Evolutionary conservation across 2,797 vertebrate genomes (phyloP), one percentile per base, ranked within the genome.

Genomic region (Sarcophilus harrisii): DNA sequence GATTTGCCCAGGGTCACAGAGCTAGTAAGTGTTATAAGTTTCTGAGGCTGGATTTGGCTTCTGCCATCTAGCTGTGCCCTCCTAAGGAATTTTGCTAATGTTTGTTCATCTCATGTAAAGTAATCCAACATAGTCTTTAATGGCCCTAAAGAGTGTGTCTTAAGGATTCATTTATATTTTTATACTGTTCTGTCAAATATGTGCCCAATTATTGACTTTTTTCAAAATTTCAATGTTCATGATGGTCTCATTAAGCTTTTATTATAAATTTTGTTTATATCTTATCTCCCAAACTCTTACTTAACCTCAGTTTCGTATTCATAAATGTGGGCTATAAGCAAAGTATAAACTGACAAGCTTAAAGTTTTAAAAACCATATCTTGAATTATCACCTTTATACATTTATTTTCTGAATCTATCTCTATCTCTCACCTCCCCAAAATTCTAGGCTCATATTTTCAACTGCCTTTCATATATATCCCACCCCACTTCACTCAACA

Each of bases 161-260:
- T 87, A 4, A 54, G 16, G 58, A 4, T 57, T 4, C 28, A 5
- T 81, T 3, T 92, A 5, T 54, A 4, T 90, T 29, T 93, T 32
- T 0, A 55, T 30, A 8, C 29, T 55, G 0, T 94, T 96, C 59
- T 12, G 21, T 59, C 95, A 95, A 60, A 89, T 16, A 30, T 95
- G 93, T 59, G 5, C 28, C 55, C 95, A 3, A 57, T 1, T 90
- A 30, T 10, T 60, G 66, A 89, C 16, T 90, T 58, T 90, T 94
- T 95, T 87, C 91, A 93, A 57, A 95, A 57, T 58, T 24, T 12
- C 73, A 90, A 0, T 92, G 45, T 38, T 57, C 92, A 92, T 93
- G 6, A 92, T 92, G 62, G 58, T 92, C n/a, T 24, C 55, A 28
- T 94, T 92, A 73, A 95, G 57, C 49, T 87, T 0, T 45, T 89